Evolutionary conservation across 1,140 invertebrate species (phyloP), one percentile per base, ranked within the genome.

Genomic region (Hirudo medicinalis): DNA sequence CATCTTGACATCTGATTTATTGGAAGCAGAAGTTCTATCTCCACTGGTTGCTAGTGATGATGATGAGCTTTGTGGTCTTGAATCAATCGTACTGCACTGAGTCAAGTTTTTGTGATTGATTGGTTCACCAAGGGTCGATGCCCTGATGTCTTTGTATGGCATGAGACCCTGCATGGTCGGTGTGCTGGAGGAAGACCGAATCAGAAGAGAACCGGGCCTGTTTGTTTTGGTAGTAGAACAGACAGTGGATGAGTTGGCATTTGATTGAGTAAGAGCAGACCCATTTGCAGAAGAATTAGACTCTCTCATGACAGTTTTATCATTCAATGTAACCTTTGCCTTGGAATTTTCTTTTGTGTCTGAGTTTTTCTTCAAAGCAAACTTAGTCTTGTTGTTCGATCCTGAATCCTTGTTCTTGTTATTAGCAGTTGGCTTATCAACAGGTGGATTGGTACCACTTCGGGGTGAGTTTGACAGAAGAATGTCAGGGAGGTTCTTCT

Each of bases 141-240:
- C 43, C 43, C 43, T 63, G 57, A 63, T 63, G 57, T 63, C 29
- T 22, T 63, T 63, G 19, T 63, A 63, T 1, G 57, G 43, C 43
- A 2, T 5, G 43, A 49, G 43, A 8, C 43, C 43, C 43, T 49
- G 43, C 43, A 49, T 49, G 43, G 43, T 49, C 15, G 43, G 43
- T 5, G 43, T 49, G 43, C 11, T 49, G 5, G 43, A 49, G 13
- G 43, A 49, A 49, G 43, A 9, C 15, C 57, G 9, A 25, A 63
- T 22, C 19, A 63, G 19, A 15, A 63, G 29, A 32, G 22, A 25
- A 32, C 57, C 57, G 22, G 57, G 57, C 19, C 29, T 63, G 57
- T 63, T 63, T 63, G 43, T 49, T 17, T 49, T 49, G 0, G 9
- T 49, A 5, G 43, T 8, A 49, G 43, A 17, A 49, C 3, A 49